Percentiles rank a stretch among this genome's conserved stretches.
Evolutionary conservation across 2,797 vertebrate genomes (phyloP).

Genomic region (Acrossocheilus wenchowensis): DNA sequence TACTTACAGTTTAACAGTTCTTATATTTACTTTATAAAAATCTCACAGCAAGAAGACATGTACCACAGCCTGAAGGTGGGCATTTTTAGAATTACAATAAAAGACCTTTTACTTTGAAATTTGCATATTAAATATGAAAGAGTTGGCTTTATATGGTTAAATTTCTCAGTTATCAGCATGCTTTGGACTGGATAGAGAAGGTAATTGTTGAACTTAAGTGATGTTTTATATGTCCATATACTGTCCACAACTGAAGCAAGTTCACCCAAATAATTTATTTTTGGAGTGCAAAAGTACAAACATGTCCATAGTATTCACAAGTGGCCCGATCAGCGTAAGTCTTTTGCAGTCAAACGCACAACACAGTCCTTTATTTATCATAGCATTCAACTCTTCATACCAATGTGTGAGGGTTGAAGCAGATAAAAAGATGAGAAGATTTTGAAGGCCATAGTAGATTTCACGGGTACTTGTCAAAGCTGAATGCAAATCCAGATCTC

Average conservation of each 20-base stretch:
- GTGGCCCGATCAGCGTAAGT: not conserved
- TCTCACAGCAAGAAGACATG: no score
- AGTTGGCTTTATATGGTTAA: not conserved
- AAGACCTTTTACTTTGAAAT: not conserved
- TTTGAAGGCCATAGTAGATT: conserved; percentile 20
- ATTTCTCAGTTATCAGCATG: not conserved
- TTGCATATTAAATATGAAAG: not conserved
- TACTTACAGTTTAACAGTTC: not conserved
- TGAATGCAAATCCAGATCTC: conserved; percentile 37
- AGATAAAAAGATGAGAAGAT: conserved; percentile 23
- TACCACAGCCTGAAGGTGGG: no score
- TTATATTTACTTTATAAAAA: no score
- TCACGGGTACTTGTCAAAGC: conserved; percentile 24
- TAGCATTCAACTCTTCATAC: not conserved
- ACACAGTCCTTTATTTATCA: conserved; percentile 21
- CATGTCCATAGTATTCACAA: not conserved
- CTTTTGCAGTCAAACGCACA: not conserved
- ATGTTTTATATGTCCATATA: not conserved
- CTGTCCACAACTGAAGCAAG: not conserved
- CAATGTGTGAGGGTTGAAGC: not conserved
- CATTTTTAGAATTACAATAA: not conserved
- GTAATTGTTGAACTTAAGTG: no score
- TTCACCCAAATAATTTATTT: not conserved
- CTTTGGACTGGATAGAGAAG: not conserved
- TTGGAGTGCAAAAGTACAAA: not conserved